phyloP scores from a whole-genome alignment of 2,888 invertebrate genomes.

The Andricus quercusramuli region DNA sequence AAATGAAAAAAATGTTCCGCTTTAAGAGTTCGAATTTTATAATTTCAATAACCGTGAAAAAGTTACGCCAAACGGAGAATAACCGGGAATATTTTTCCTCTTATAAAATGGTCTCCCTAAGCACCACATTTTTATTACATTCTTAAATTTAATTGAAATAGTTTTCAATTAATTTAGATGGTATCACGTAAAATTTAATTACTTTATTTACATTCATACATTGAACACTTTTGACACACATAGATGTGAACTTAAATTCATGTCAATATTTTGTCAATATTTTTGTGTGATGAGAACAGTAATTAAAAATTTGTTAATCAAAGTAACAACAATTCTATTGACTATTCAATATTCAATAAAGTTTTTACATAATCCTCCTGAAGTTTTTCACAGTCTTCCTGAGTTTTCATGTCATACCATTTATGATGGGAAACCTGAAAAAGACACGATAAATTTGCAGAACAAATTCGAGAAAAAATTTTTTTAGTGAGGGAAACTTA shows the following conservation, averaged over 20 bases:
- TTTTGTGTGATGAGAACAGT: not conserved
- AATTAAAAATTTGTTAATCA: not conserved
- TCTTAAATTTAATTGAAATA: too few species aligned
- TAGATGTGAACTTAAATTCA: not conserved
- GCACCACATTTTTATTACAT: too few species aligned
- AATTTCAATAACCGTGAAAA: too few species aligned
- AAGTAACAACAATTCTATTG: not conserved
- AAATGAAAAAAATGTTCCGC: too few species aligned
- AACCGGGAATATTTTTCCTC: too few species aligned
- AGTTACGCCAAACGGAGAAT: too few species aligned
- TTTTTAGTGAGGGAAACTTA: conserved; percentile 52
- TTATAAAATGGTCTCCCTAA: too few species aligned
- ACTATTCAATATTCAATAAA: not conserved
- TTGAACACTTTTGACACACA: not conserved
- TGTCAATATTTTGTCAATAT: too few species aligned
- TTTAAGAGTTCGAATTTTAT: too few species aligned
- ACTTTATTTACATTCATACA: not conserved
- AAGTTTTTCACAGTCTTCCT: conserved; percentile 8
- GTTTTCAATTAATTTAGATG: not conserved
- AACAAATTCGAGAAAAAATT: not conserved
- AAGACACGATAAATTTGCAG: not conserved
- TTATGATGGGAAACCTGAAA: not conserved
- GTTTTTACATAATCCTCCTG: conserved; percentile 22
- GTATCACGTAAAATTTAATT: not conserved
- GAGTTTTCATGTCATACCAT: not conserved